phyloP scores from a whole-genome alignment of 37 sponge, comb jelly and placozoan genomes.

The Geodia barretti region DNA sequence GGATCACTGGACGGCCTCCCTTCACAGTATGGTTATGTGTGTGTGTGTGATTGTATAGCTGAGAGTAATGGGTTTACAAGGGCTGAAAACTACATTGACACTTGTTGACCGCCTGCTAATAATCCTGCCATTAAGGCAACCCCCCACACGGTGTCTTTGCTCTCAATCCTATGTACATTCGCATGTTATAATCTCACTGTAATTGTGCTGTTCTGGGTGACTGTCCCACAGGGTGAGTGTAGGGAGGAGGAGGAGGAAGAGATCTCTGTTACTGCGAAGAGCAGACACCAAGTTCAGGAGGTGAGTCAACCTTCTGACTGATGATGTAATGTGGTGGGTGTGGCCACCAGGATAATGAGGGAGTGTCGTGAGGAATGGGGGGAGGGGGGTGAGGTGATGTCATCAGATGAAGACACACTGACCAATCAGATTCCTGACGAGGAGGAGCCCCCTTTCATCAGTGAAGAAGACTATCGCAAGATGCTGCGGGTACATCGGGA shows the following conservation, averaged over 20 bases:
- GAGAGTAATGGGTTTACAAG: too few species aligned
- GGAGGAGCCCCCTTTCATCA: background rate
- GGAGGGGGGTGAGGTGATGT: background rate
- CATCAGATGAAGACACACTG: conserved; percentile 17
- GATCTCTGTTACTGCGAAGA: background rate
- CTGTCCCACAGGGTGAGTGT: background rate
- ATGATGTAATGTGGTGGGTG: background rate
- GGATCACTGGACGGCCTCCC: conserved; percentile 32
- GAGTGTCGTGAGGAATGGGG: conserved; percentile 16
- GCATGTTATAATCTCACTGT: background rate
- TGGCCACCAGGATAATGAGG: conserved; percentile 3
- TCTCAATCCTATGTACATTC: background rate
- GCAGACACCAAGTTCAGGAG: conserved; percentile 3
- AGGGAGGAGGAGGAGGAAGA: background rate
- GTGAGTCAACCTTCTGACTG: background rate
- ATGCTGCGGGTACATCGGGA: conserved; percentile 34
- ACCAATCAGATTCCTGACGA: background rate
- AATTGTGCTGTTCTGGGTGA: background rate
- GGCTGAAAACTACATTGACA: too few species aligned
- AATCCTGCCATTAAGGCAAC: background rate
- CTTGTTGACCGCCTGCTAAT: too few species aligned
- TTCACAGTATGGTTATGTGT: background rate
- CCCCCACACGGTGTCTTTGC: background rate
- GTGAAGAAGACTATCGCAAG: conserved; percentile 35
- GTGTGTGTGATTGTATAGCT: too few species aligned